Evolutionary conservation across 2,888 invertebrate species (phyloP), one percentile per base, ranked within the genome.

Genomic region (Chymomyza fuscimana): DNA sequence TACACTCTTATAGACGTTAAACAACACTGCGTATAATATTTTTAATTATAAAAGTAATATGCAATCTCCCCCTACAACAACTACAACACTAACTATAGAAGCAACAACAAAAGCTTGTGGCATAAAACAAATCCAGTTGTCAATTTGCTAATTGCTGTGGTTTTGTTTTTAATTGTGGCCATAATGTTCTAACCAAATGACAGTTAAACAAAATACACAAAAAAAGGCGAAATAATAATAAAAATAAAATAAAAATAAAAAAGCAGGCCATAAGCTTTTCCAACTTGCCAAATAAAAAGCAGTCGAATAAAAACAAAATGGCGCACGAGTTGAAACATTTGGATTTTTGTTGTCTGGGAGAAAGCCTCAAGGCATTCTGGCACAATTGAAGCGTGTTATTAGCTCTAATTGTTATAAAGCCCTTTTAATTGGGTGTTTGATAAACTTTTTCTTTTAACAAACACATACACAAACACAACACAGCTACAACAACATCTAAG

Each of bases 371-470:
- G 81, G 70, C 67, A 73, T 72, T 65, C 79, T 85, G 73, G 80
- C 85, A 85, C 85, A 84, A 84, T 84, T 84, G 83, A 84, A 85
- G 83, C 83, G 83, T 84, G 85, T 84, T 84, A 84, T 84, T 85
- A 84, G 83, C 83, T 81, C 80, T 84, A 84, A 84, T 84, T 84
- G 83, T 85, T 84, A 85, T 85, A 83, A 84, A 84, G 83, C 83
- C 83, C 85, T 85, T 84, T 84, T 84, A 84, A 84, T 84, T 84
- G 83, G 83, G 83, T 84, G 83, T 82, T 83, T 84, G 83, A 84
- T 84, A 85, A 84, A 84, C 83, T 84, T 84, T 46, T 12, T 46
- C 4, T 2, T 46, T 12, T 10, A 12, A 12, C 4, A 5, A 32
- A 32, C 32, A 32, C 40, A 7, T 12, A 46, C 40, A 40, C 40